Percentiles rank a stretch among this genome's conserved stretches.
Evolutionary conservation across 2,797 vertebrate species (phyloP).

Genomic region (Trichosurus vulpecula): DNA sequence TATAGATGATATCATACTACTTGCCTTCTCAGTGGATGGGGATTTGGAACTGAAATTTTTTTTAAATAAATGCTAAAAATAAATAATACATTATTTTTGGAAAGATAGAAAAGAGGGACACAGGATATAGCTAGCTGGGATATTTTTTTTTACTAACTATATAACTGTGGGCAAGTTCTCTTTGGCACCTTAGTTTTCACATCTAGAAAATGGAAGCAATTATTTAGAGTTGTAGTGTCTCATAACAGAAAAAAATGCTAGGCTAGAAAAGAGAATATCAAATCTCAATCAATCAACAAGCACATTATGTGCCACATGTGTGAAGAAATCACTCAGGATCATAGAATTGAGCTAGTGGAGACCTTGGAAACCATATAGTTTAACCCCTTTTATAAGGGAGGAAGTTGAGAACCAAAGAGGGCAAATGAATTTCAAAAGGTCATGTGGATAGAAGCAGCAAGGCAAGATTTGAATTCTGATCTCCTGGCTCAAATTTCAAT

Average conservation of each 20-base stretch:
- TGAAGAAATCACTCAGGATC: background rate
- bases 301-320: background rate
- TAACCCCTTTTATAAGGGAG: background rate
- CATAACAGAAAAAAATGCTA: background rate
- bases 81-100: background rate
- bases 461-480: background rate
- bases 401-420: background rate
- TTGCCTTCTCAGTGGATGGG: background rate
- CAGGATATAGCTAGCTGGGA: background rate
- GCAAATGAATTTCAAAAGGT: background rate
- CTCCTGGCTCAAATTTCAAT: background rate
- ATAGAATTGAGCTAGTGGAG: background rate
- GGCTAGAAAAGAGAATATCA: background rate
- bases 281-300: background rate
- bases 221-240: background rate
- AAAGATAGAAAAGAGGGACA: background rate
- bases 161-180: background rate
- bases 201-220: background rate
- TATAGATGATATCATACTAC: background rate
- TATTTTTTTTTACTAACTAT: background rate
- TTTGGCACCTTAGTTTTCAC: background rate
- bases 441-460: background rate
- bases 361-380: background rate
- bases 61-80: background rate
- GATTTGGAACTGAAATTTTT: background rate